Conservation (phyloP, 2,888 invertebrate genomes). For the Parapristionchus giblindavisi region DNA sequence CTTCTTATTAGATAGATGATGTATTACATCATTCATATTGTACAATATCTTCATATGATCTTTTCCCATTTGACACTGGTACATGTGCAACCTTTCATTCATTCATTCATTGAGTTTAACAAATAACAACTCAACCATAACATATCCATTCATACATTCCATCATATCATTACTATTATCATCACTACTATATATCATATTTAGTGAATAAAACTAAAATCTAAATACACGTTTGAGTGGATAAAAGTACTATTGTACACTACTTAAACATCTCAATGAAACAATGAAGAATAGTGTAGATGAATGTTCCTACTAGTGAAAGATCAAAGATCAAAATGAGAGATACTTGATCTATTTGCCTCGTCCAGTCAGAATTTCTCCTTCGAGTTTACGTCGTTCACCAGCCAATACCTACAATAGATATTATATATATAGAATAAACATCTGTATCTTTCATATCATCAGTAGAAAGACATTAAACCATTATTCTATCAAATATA, state of each 20-base stretch:
- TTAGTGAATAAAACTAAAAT: too few relatives aligned
- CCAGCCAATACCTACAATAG: conserved; percentile 25
- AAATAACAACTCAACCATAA: neutral
- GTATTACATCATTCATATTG: neutral
- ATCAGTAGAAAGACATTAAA: too few relatives aligned
- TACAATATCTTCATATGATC: neutral
- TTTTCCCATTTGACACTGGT: neutral
- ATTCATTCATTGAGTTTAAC: neutral
- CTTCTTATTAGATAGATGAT: neutral
- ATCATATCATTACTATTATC: too few relatives aligned
- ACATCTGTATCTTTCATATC: too few relatives aligned
- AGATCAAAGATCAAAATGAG: neutral
- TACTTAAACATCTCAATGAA: too few relatives aligned
- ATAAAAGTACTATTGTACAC: too few relatives aligned
- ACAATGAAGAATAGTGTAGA: too few relatives aligned
- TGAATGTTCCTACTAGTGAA: too few relatives aligned
- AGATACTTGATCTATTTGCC: neutral
- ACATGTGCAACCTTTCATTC: neutral
- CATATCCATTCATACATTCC: too few relatives aligned
- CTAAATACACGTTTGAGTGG: too few relatives aligned
- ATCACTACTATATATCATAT: too few relatives aligned
- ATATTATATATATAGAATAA: neutral
- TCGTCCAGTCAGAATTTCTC: conserved; percentile 6
- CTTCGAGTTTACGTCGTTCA: conserved; percentile 30
- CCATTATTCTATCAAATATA: too few relatives aligned